These are phyloP conservation scores for Polyommatus iphigenia DNA, from an alignment of 2,888 invertebrate genomes.

Conservation along the genomic window DNA sequence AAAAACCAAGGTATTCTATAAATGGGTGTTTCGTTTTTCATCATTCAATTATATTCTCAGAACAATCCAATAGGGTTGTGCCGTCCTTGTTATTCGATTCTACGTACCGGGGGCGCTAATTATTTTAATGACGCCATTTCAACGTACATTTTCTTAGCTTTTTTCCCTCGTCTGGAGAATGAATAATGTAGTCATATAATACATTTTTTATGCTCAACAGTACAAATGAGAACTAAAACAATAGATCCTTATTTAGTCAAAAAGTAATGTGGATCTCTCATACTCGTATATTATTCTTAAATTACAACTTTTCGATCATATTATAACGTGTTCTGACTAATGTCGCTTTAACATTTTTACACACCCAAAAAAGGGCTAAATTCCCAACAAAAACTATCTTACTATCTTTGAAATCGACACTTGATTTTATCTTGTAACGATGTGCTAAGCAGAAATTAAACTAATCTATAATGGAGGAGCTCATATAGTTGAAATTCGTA, in stretches of 20 bases:
- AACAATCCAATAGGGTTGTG: conserved; percentile 2
- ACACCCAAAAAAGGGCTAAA: no score
- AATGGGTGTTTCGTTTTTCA: conserved; percentile 16
- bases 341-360: no score
- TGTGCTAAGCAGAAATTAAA: not conserved
- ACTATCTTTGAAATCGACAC: not conserved
- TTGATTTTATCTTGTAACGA: not conserved
- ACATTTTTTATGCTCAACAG: no score
- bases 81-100: conserved; percentile 3
- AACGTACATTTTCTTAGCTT: conserved; percentile 11
- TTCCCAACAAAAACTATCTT: no score
- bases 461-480: not conserved
- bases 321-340: no score
- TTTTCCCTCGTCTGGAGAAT: not conserved
- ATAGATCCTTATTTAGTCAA: no score
- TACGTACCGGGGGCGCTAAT: conserved; percentile 9
- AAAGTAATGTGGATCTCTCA: no score
- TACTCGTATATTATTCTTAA: no score
- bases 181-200: not conserved
- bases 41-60: conserved; percentile 21
- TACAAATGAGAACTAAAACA: no score
- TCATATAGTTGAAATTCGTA: not conserved
- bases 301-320: no score
- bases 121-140: conserved; percentile 17
- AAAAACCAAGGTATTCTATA: not conserved